Evolutionary conservation across 2,113 vertebrate genomes (phyloP), one percentile per base, ranked within the genome.

Genomic region (Cebidichthys violaceus): DNA sequence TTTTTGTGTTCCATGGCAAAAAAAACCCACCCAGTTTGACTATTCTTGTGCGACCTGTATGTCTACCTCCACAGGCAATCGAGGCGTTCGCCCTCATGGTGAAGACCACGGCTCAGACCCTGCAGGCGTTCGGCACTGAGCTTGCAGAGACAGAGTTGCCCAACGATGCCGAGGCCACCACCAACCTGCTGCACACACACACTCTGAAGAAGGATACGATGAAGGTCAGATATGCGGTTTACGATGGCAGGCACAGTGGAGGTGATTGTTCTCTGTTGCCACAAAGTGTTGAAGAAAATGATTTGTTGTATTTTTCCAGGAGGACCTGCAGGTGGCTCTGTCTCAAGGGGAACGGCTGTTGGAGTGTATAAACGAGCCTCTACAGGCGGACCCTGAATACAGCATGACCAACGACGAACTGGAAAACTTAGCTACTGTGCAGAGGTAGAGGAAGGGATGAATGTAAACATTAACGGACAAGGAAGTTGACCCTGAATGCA

Each of bases 11-110:
- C 11, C n/a, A 8, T n/a, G 59, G 3, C 31, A 33, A 20, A 61
- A 59, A 20, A 13, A 31, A 29, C 29, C 1, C 7, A 50, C 4
- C 4, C n/a, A 1, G 6, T 70, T 5, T 22, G 24, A 31, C 65
- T 18, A 2, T 5, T 67, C 4, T 13, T 59, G 35, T 31, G 2
- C 14, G 3, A n/a, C 18, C 43, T 69, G 33, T 18, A 1, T 66
- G 8, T 65, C 27, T 59, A 55, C 35, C 31, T 15, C 31, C 10
- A 0, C 92, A 99, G 98, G 98, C 97, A 29, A 97, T 99, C 54
- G 98, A 99, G 90, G 95, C 95, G n/a, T 99, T 99, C 1, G 98
- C 98, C 59, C 92, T 97, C 82, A 97, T 97, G 96, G 98, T 99
- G 83, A 99, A 99, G 91, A 96, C 97, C 88, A 99, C 97, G 1